A percentile compares a stretch with the other conserved stretches of the same genome.
Conservation (phyloP, 23 tunicate genomes). For the Phallusia fumigata region DNA sequence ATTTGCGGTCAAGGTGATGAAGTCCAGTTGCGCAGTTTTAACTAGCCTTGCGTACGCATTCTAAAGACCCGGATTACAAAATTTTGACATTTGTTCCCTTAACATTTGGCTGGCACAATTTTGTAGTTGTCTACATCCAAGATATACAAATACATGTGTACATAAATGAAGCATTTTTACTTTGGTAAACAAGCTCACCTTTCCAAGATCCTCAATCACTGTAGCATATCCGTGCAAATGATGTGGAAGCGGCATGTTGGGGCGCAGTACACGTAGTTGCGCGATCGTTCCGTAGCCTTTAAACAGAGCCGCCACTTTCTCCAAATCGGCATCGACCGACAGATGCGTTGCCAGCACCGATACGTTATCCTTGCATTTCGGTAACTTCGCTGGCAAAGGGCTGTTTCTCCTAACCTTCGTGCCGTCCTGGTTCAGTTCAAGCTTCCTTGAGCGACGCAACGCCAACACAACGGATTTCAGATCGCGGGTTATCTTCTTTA, state of each 20-base stretch:
- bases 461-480: constrained; percentile 42
- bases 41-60: too few relatives aligned
- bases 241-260: constrained; percentile 43
- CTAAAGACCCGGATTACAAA: too few relatives aligned
- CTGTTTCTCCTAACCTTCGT: constrained; percentile 42
- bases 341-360: constrained; percentile 30
- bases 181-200: constrained; percentile 60
- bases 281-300: constrained; percentile 58
- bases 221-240: constrained; percentile 55
- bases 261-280: constrained; percentile 54
- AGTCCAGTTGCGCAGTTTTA: too few relatives aligned
- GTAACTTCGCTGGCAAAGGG: constrained; percentile 19
- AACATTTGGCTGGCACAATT: too few relatives aligned
- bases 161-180: background rate
- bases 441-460: constrained; percentile 22
- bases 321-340: constrained; percentile 31
- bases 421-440: constrained; percentile 41
- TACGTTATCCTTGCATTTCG: constrained; percentile 11
- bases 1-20: too few relatives aligned
- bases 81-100: too few relatives aligned
- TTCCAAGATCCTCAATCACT: constrained; percentile 47
- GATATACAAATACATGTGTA: too few relatives aligned
- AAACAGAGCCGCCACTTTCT: constrained; percentile 25
- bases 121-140: too few relatives aligned
- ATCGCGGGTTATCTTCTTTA: constrained; percentile 37